A percentile compares a stretch with the other conserved stretches of the same genome.
Conservation (phyloP, 2,113 vertebrate genomes). For the Hippocampus abdominalis region DNA sequence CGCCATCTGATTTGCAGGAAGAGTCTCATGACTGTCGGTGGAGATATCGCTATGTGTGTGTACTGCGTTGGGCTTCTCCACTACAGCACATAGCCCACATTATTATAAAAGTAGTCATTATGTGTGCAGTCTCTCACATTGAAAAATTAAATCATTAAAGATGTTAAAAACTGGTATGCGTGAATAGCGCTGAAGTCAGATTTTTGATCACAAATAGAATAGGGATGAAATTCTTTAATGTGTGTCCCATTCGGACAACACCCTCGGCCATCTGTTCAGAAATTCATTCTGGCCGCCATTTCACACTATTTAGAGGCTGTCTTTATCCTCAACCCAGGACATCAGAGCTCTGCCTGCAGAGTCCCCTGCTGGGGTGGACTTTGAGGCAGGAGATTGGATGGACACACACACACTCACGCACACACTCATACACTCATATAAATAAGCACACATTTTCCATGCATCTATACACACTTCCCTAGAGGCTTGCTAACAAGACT, state of each 20-base stretch:
- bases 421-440: slow-evolving; percentile 27
- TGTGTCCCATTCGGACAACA: slow-evolving; percentile 24
- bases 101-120: no score
- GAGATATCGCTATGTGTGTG: background rate
- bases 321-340: slow-evolving; percentile 36
- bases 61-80: no score
- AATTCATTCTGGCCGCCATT: slow-evolving; percentile 56
- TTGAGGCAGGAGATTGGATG: slow-evolving; percentile 42
- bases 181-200: no score
- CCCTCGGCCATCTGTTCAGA: slow-evolving; percentile 47
- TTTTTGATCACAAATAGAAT: background rate
- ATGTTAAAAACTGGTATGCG: background rate
- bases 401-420: slow-evolving; percentile 25
- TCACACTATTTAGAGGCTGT: slow-evolving; percentile 47
- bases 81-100: no score
- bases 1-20: background rate
- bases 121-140: background rate
- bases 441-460: slow-evolving; percentile 30
- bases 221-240: slow-evolving; percentile 13
- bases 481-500: slow-evolving; percentile 52
- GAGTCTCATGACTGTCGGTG: background rate
- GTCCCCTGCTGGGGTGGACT: slow-evolving; percentile 46
- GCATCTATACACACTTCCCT: slow-evolving; percentile 42
- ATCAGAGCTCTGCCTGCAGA: slow-evolving; percentile 26
- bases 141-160: background rate